phyloP scores from a whole-genome alignment of 2,888 invertebrate genomes.

The Macaria liturata region DNA sequence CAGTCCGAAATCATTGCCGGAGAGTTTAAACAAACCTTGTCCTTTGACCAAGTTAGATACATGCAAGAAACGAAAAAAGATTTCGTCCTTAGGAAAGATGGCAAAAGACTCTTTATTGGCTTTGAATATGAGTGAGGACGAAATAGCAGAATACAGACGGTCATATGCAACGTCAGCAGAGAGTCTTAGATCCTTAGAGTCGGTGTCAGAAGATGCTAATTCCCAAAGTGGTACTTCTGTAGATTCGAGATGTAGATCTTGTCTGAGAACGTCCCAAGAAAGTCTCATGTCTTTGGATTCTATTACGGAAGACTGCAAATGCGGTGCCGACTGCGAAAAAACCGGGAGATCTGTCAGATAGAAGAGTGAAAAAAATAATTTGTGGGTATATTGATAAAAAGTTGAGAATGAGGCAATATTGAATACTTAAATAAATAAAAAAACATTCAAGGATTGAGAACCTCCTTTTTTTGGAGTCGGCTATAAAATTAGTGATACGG shows the following conservation, averaged over 20 bases:
- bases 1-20: conserved; percentile 77
- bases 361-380: too few species aligned
- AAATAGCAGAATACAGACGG: conserved; percentile 70
- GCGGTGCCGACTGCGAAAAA: conserved; percentile 60
- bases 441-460: too few species aligned
- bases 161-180: conserved; percentile 76
- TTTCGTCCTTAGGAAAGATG: conserved; percentile 73
- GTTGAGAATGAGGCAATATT: too few species aligned
- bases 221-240: conserved; percentile 72
- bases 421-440: too few species aligned
- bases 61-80: conserved; percentile 69
- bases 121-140: conserved; percentile 76
- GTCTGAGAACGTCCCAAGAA: conserved; percentile 71
- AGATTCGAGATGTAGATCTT: conserved; percentile 69
- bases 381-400: too few species aligned
- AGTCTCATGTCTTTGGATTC: conserved; percentile 76
- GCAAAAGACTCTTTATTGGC: conserved; percentile 74
- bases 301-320: conserved; percentile 71
- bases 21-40: conserved; percentile 68
- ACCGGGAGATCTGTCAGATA: conserved; percentile 59
- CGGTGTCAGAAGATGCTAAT: conserved; percentile 74
- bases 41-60: conserved; percentile 65
- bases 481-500: too few species aligned
- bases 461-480: too few species aligned
- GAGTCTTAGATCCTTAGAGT: conserved; percentile 70